These are phyloP conservation scores for Penelope pileata DNA, from an alignment of 2,113 vertebrate genomes.

Conservation along the genomic window DNA sequence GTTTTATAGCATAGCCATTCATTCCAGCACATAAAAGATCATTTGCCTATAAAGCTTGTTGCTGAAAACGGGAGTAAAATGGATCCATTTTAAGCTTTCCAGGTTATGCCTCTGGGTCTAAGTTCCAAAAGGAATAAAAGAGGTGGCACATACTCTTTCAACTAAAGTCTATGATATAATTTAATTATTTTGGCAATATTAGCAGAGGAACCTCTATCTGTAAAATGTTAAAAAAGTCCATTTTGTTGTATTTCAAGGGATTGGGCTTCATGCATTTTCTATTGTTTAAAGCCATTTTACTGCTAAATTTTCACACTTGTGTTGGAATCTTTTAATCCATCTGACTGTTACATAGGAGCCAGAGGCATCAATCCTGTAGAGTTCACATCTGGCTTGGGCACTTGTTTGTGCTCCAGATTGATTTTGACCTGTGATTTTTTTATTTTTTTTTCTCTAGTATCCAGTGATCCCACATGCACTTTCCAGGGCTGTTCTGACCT, in stretches of 20 bases:
- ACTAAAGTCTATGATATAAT: not conserved
- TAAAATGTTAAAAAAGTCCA: not conserved
- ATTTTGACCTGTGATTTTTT: not conserved
- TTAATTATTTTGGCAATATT: not conserved
- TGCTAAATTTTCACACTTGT: not conserved
- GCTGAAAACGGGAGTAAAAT: conserved; percentile 55
- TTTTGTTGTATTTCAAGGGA: not conserved
- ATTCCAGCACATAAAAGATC: conserved; percentile 61
- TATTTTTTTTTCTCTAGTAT: not conserved
- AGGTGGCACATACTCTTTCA: not conserved
- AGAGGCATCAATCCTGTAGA: not conserved
- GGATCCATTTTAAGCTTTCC: not conserved
- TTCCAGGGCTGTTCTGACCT: not conserved
- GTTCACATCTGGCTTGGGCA: not conserved
- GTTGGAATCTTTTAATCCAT: not conserved
- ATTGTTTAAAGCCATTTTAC: not conserved
- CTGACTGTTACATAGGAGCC: not conserved
- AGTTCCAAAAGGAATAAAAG: not conserved
- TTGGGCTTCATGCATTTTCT: not conserved
- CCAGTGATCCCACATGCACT: not conserved
- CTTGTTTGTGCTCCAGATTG: not conserved
- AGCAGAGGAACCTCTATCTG: not conserved
- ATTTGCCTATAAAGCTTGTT: conserved; percentile 61
- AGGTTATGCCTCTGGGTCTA: conserved; percentile 5
- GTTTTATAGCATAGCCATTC: conserved; percentile 63